Evolutionary conservation across 2,888 invertebrate species (phyloP), one percentile per base, ranked within the genome.

Genomic region (Apocheima hispidaria): DNA sequence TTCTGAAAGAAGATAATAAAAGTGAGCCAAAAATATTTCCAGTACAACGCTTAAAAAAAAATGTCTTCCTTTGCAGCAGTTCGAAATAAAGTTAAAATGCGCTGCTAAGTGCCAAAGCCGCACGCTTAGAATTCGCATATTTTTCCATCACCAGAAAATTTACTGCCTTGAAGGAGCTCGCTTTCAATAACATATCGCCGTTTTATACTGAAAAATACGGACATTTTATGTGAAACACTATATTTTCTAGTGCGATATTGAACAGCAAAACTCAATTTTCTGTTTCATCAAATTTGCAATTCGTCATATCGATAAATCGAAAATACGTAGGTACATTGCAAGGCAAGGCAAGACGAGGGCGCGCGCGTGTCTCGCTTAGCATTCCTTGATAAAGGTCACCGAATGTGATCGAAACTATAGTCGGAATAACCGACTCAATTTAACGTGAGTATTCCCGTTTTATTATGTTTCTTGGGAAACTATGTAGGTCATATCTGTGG

Each of bases 71-170:
- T 18, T 50, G 30, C 41, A 49, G 38, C 12, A 26, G 50, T 44
- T 18, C 10, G 7, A 28, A 46, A 58, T 38, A 46, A 23, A 44
- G 35, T 7, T 36, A 54, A 35, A 46, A 46, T 38, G 46, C 30
- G 30, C 52, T 43, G 49, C 14, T 35, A 28, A 16, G 46, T 54
- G 41, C 48, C 40, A 33, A 46, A 40, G 54, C 20, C 28, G 14
- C 35, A n/a, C 30, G 41, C 10, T 26, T 44, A 10, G 20, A 44
- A 51, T 51, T 58, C 28, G 23, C 18, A 26, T 46, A 51, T 58
- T 44, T 58, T 46, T 21, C 4, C 36, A 20, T n/a, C 9, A 23
- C n/a, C 5, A 14, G 21, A 23, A 44, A 44, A 44, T 44, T 18
- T 43, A 53, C 33, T 16, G 18, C 43, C 23, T 44, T 28, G n/a